Conservation (phyloP, 35 echinoderm and acorn worm species). For the Patiria miniata region DNA sequence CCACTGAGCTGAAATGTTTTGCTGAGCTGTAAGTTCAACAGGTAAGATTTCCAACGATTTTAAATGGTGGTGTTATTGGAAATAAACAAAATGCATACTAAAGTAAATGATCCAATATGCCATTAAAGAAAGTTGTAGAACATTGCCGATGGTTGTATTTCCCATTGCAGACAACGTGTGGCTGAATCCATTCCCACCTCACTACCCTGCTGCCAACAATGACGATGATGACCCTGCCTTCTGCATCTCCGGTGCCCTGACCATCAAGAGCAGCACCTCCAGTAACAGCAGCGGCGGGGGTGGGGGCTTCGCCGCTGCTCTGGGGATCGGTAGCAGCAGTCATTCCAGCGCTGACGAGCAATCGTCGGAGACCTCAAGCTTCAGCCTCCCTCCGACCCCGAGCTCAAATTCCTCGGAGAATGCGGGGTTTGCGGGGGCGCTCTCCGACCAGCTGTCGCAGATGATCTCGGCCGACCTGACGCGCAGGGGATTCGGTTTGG, state of each 20-base stretch:
- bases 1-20: too few species aligned
- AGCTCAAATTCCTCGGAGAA: neutral
- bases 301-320: conserved; percentile 59
- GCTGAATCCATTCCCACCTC: neutral
- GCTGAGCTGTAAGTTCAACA: too few species aligned
- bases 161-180: neutral
- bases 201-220: neutral
- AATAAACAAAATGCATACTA: too few species aligned
- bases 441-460: conserved; percentile 15
- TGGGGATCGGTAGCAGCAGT: conserved; percentile 57
- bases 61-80: too few species aligned
- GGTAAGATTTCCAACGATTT: too few species aligned
- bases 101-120: too few species aligned
- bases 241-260: conserved; percentile 78
- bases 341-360: conserved; percentile 75
- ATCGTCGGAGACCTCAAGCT: neutral
- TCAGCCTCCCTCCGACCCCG: neutral
- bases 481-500: neutral
- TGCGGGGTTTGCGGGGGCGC: neutral
- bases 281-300: conserved; percentile 73
- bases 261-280: conserved; percentile 79
- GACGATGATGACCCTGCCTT: conserved; percentile 37
- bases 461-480: conserved; percentile 16
- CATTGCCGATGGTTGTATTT: neutral
- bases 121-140: too few species aligned